Evolutionary conservation across 2,797 vertebrate genomes (phyloP), one percentile per base, ranked within the genome.

Genomic region (Calcarius lapponicus): DNA sequence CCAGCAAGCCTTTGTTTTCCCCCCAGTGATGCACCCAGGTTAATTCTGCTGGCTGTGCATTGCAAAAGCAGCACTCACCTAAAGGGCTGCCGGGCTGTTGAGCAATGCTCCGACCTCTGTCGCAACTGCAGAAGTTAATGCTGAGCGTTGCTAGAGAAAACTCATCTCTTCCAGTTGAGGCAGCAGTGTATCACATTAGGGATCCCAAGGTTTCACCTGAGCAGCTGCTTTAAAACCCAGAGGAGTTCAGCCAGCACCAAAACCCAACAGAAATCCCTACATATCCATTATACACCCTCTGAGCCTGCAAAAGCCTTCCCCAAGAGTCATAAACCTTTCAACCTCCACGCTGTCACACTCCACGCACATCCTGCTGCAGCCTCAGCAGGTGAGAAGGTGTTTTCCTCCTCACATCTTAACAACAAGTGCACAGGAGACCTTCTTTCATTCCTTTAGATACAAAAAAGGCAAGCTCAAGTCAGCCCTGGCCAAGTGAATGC

Each of bases 41-140:
- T 65, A 42, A 60, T 83, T 87, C 42, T 91, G 36, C 72, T 80
- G 62, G 57, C 34, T 58, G 67, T 40, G 56, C 64, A 38, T 80
- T 95, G 95, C 75, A 91, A 93, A 95, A 92, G 8, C 79, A 36
- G 22, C 45, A 5, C 69, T 80, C 80, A 91, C 87, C 84, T 67
- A 5, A 65, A 82, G 70, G 86, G 53, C 64, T 45, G 60, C 48
- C 3, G 21, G n/a, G 61, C 67, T 83, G 31, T 91, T 94, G 69
- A 89, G 84, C 80, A 94, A 93, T 0, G 0, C 31, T 32, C 66
- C 1, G 1, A 47, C 21, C 70, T 58, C 61, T 92, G 87, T 85
- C 14, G 24, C 79, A 94, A 91, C n/a, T 4, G 20, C 66, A 67
- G 15, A 51, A 34, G 32, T 66, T 28, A 40, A 66, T 7, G 31